Evolutionary conservation across 35 echinoderm and acorn worm species (phyloP), one percentile per base, ranked within the genome.

Genomic region (Lytechinus pictus): DNA sequence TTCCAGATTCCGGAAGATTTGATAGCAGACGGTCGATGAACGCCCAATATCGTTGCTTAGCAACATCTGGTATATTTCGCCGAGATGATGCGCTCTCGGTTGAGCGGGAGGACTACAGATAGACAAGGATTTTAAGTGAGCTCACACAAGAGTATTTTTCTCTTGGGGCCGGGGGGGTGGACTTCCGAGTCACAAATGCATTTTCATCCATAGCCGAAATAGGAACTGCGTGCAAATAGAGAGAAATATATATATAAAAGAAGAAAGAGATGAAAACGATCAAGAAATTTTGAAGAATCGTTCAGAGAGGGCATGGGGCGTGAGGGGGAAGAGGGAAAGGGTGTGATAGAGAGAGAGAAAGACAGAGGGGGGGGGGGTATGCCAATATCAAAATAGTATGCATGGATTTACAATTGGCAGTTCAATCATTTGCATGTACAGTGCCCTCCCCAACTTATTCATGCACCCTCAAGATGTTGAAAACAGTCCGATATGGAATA

Each of bases 1-100:
- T 93, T 90, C 16, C n/a, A 16, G 92, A 24, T 52, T 93, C 52
- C 92, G 88, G 66, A 79, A 93, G 92, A 93, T 93, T 93, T 93
- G 57, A 93, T 10, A 53, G 92, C 55, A 93, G 92, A 93, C 92
- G 52, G 16, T 57, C 92, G 53, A 93, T 93, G 92, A 93, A 27
- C 27, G 52, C 54, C 52, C 92, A 93, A 57, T 93, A 55, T 10
- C 13, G 92, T 93, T 57, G 54, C 92, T 53, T 16, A 27, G 92
- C 92, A 93, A 93, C 92, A 54, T 24, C 66, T 79, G 66, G 14
- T 71, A 19, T 71, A 71, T 24, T 71, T 79, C n/a, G 33, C 33
- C 33, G 33, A 7, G 66, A 14, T 79, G 66, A 79, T 79, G 66
- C 66, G 66, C 66, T 72, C 61, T 72, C 19, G 61, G n/a, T n/a